Evolutionary conservation across 2,797 vertebrate species (phyloP).

Genomic region (Aphelocoma californica): DNA sequence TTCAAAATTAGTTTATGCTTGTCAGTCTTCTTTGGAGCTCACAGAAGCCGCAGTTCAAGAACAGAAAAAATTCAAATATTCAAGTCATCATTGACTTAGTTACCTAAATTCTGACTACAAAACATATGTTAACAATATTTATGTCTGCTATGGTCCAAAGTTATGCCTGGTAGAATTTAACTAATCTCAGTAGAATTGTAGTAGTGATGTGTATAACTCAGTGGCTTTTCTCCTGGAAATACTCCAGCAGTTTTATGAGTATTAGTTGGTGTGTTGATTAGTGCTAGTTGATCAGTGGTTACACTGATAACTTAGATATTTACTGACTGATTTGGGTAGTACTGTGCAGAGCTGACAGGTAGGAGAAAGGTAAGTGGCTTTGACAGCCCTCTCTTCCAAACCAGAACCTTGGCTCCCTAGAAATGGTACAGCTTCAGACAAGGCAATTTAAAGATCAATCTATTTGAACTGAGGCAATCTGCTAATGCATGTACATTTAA

Average conservation of each 20-base stretch:
- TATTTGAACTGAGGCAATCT: slow-evolving; percentile 44
- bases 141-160: background rate
- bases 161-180: background rate
- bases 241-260: background rate
- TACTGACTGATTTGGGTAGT: background rate
- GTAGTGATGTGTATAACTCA: background rate
- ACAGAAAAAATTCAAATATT: background rate
- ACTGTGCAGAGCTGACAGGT: background rate
- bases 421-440: slow-evolving; percentile 26
- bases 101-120: background rate
- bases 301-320: background rate
- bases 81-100: background rate
- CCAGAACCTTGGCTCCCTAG: background rate
- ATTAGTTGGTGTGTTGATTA: background rate
- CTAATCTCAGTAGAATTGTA: background rate
- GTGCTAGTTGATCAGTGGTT: background rate
- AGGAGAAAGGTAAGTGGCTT: background rate
- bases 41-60: background rate
- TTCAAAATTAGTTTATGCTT: background rate
- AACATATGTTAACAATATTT: background rate
- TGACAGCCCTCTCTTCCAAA: background rate
- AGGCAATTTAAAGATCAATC: slow-evolving; percentile 53
- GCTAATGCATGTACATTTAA: slow-evolving; percentile 56
- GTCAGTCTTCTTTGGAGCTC: background rate
- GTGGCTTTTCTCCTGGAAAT: background rate